These are phyloP conservation scores for Sinohyriopsis cumingii DNA, from an alignment of 2,888 invertebrate genomes.

Conservation along the genomic window DNA sequence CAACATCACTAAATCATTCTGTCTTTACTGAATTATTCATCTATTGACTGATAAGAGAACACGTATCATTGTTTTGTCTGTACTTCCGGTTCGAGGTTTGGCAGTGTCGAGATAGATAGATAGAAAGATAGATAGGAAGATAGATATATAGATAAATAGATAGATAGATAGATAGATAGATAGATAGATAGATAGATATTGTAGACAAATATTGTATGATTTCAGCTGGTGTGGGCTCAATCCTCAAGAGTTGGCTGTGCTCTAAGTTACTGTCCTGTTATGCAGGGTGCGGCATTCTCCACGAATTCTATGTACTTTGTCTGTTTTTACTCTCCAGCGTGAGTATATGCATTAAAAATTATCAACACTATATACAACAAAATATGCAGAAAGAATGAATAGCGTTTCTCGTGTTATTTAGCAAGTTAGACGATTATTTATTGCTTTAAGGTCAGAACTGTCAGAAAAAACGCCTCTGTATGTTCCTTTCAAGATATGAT, in stretches of 20 bases:
- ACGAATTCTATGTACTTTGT: constrained; percentile 54
- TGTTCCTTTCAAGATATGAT: neutral
- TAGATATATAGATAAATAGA: too few relatives aligned
- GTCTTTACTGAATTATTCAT: too few relatives aligned
- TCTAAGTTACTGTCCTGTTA: constrained; percentile 35
- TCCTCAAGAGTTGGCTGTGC: constrained; percentile 54
- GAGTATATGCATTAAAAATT: constrained; percentile 15
- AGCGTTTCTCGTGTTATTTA: neutral
- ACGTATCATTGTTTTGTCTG: too few relatives aligned
- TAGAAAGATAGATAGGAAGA: too few relatives aligned
- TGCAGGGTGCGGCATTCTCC: constrained; percentile 28
- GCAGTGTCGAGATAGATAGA: too few relatives aligned
- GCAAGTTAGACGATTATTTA: neutral
- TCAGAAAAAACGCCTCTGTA: neutral
- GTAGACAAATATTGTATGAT: neutral
- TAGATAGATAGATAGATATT: too few relatives aligned
- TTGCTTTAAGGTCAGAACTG: neutral
- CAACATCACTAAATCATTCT: too few relatives aligned
- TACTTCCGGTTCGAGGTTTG: too few relatives aligned
- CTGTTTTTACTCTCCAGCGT: constrained; percentile 61
- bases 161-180: too few relatives aligned
- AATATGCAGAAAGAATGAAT: neutral
- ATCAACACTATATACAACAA: neutral
- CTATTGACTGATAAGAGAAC: too few relatives aligned
- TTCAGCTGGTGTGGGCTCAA: constrained; percentile 56